Conservation (phyloP, 2,797 vertebrate genomes). For the Lithobates pipiens region DNA sequence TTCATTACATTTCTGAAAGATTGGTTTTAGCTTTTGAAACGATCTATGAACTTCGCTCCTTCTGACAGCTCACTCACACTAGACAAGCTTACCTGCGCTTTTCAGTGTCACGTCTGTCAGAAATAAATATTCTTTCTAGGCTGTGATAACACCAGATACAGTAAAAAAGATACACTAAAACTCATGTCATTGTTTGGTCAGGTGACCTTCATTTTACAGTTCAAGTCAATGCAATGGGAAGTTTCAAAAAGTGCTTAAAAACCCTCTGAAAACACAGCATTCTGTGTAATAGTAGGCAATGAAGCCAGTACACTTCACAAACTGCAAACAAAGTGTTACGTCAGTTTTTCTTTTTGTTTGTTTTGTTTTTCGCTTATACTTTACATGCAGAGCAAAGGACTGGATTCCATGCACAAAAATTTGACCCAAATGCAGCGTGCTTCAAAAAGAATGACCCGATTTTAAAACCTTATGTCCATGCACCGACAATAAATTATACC, state of each 20-base stretch:
- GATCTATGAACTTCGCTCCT: neutral
- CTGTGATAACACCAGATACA: neutral
- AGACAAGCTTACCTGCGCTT: neutral
- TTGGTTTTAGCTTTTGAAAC: neutral
- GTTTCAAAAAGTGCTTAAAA: neutral
- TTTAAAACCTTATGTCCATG: too few relatives aligned
- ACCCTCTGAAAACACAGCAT: too few relatives aligned
- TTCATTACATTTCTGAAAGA: neutral
- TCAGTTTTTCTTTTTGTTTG: too few relatives aligned
- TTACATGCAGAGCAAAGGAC: too few relatives aligned
- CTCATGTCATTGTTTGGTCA: neutral
- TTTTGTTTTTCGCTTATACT: too few relatives aligned
- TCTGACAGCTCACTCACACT: neutral
- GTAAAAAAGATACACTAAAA: neutral
- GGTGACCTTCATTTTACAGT: neutral
- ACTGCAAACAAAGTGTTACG: too few relatives aligned
- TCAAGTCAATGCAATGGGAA: neutral
- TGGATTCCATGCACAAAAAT: too few relatives aligned
- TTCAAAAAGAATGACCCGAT: too few relatives aligned
- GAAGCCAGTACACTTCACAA: too few relatives aligned
- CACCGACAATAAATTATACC: too few relatives aligned
- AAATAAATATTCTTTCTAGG: neutral
- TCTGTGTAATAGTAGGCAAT: too few relatives aligned
- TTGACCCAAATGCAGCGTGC: too few relatives aligned
- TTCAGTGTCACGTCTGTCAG: neutral